Evolutionary conservation across 2,888 invertebrate species (phyloP).

Genomic region (Ceriagrion tenellum): DNA sequence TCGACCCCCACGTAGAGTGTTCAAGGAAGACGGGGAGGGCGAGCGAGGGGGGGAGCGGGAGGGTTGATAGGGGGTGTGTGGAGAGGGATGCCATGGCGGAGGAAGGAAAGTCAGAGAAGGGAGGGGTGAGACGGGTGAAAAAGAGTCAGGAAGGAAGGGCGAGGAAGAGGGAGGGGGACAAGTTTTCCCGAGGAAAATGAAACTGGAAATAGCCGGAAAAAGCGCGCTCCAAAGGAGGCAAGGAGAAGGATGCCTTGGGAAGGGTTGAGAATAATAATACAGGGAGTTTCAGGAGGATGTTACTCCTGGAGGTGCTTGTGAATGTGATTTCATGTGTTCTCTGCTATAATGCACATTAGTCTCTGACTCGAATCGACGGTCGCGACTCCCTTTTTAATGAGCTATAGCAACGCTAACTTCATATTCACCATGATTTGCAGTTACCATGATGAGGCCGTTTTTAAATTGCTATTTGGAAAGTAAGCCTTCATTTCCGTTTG

Average conservation of each 20-base stretch:
- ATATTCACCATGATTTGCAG: too few species aligned
- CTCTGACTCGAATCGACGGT: too few species aligned
- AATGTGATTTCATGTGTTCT: too few species aligned
- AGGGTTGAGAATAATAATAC: background rate
- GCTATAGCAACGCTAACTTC: too few species aligned
- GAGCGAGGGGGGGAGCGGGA: background rate
- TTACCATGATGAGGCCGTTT: too few species aligned
- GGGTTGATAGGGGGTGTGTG: background rate
- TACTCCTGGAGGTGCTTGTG: too few species aligned
- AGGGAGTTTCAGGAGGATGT: too few species aligned
- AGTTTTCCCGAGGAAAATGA: constrained; percentile 11
- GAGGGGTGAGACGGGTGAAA: background rate
- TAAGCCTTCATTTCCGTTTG: too few species aligned
- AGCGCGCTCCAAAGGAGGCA: background rate
- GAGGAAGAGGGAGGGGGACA: background rate
- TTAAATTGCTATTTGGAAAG: too few species aligned
- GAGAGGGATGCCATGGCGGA: background rate
- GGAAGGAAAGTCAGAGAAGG: background rate
- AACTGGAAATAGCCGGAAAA: constrained; percentile 14
- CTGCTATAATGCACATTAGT: too few species aligned
- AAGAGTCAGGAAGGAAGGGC: background rate
- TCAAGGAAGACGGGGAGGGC: background rate
- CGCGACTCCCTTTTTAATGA: too few species aligned
- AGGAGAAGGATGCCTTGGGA: background rate
- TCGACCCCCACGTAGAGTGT: background rate